Evolutionary conservation across 2,797 vertebrate species (phyloP), one percentile per base, ranked within the genome.

Genomic region (Enteromius thamalakanensis): DNA sequence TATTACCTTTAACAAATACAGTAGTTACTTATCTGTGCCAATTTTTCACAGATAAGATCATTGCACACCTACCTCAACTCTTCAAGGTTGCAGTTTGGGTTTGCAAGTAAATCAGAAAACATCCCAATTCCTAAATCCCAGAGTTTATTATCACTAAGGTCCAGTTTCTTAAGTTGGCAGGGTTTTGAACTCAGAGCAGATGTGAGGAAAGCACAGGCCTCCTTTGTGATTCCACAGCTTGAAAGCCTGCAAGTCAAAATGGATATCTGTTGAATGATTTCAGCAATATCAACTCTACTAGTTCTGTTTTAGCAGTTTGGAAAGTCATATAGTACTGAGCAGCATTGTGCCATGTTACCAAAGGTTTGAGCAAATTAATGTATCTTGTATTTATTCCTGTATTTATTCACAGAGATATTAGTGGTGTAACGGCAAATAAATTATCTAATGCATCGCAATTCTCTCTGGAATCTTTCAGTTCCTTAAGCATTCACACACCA

Each of bases 121-220:
- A 74, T 60, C 40, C 75, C 26, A 9, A 84, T 74, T 64, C 85
- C 87, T 9, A 69, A 29, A 23, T 88, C 80, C 14, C 81, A 70
- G 45, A 86, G 79, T 53, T 2, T 75, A 55, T 88, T 88, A 4
- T 79, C 42, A 29, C 81, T 86, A 69, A 88, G 64, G 34, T 88
- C 87, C 45, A 88, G 81, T 60, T 71, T 53, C 82, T 81, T 85
- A 70, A 86, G 83, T 29, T 40, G 75, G 49, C 68, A 86, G 3
- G 87, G 70, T 49, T 37, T 79, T 76, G 81, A 53, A 21, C 19
- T 85, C 23, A 85, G 47, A 29, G 60, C 81, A 51, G 83, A 84
- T 49, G 75, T 81, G 14, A 88, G 70, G 72, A 76, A 88, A 64
- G 23, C 79, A 71, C 85, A 86, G 19, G 80, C 79, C 60, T 86